Evolutionary conservation across 2,113 vertebrate species (phyloP), one percentile per base, ranked within the genome.

Genomic region (Xiphophorus couchianus): DNA sequence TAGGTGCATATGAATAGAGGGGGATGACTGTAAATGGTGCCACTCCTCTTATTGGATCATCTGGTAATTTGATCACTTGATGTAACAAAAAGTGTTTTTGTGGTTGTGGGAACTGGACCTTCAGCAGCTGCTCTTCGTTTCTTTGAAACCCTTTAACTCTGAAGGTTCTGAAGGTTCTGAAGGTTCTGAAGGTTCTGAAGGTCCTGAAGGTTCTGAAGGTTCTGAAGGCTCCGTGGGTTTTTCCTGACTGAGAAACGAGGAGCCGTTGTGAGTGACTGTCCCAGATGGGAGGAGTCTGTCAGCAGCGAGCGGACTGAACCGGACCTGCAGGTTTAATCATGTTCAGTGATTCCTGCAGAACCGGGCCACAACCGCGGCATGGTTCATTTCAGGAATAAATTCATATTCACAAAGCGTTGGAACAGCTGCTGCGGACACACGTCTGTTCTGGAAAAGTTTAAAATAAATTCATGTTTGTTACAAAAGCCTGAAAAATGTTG

Each of bases 181-280:
- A 30, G 30, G 28, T 28, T 1, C 28, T 28, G 28, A 28, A 28
- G 28, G 28, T 28, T 1, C 28, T 28, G 28, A 28, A 28, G 28
- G 28, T 2, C 1, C 31, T 33, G 31, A 33, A 1, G 31, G 31
- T 33, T 33, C 31, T 33, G 31, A 7, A 33, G 6, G 31, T 33
- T 33, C 31, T 33, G 31, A 7, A 7, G 31, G 31, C 31, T 31
- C 31, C 4, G 4, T 31, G 31, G 33, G 33, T 35, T 35, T 35
- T 9, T 9, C 8, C 33, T 35, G 33, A 87, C 66, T 39, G 65
- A 77, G 73, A 81, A 27, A 61, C 75, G 66, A 28, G 84, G 31
- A 33, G 31, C 6, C 31, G 31, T 30, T 48, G 39, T 14, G 72
- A 62, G 67, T 29, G 76, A 77, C 66, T 28, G 3, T 10, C 4